Evolutionary conservation across 1,140 invertebrate genomes (phyloP).

Genomic region (Drosophila asahinai): DNA sequence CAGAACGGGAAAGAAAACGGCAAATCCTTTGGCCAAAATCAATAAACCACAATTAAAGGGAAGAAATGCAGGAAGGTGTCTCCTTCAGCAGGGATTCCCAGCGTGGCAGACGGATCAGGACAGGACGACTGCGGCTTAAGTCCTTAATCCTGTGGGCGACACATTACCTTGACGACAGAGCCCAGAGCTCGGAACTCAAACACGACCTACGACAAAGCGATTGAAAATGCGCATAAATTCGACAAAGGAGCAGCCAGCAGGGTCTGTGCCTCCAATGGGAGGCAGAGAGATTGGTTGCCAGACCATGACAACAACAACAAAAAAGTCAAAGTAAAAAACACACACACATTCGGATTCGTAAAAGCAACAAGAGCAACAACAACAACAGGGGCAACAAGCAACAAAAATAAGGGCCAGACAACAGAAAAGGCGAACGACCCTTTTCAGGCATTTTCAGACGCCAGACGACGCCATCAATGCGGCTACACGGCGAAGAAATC

Average conservation of each 20-base stretch:
- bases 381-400: slow-evolving; percentile 69
- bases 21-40: slow-evolving; percentile 16
- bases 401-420: slow-evolving; percentile 78
- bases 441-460: slow-evolving; percentile 73
- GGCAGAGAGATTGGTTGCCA: slow-evolving; percentile 39
- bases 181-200: slow-evolving; percentile 54
- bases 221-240: slow-evolving; percentile 83
- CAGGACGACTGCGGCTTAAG: slow-evolving; percentile 30
- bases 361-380: slow-evolving; percentile 44
- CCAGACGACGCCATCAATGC: slow-evolving; percentile 72
- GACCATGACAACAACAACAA: slow-evolving; percentile 53
- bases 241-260: slow-evolving; percentile 46
- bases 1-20: not conserved
- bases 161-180: slow-evolving; percentile 73
- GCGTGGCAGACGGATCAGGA: slow-evolving; percentile 32
- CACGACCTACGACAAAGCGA: slow-evolving; percentile 83
- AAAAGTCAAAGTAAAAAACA: slow-evolving; percentile 49
- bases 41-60: slow-evolving; percentile 41
- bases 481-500: slow-evolving; percentile 15
- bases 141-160: slow-evolving; percentile 73
- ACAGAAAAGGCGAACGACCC: slow-evolving; percentile 84
- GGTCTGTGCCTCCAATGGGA: slow-evolving; percentile 25
- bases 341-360: not conserved
- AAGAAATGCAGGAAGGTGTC: slow-evolving; percentile 5
- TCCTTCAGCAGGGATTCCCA: not conserved